These are phyloP conservation scores for Ceriagrion tenellum DNA, from an alignment of 2,888 invertebrate genomes.

Conservation along the genomic window DNA sequence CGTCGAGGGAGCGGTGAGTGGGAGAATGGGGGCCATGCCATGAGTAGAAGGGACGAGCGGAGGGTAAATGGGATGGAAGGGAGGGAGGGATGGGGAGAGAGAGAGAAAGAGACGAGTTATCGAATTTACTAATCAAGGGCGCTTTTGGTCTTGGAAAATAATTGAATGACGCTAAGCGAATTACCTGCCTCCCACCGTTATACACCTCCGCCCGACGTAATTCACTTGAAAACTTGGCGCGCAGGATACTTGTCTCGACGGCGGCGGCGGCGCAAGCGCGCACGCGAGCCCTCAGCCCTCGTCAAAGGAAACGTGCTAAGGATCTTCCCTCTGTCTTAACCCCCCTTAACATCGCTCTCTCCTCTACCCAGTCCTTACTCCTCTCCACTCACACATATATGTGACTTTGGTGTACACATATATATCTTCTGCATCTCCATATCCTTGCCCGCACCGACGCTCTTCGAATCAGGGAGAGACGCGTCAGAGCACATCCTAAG, in stretches of 20 bases:
- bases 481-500: not conserved
- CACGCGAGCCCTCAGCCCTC: not conserved
- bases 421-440: too few relatives aligned
- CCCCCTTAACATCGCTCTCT: not conserved
- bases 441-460: not conserved
- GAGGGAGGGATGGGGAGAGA: too few relatives aligned
- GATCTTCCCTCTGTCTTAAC: too few relatives aligned
- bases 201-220: constrained; percentile 21
- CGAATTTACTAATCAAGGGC: constrained; percentile 47
- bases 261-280: too few relatives aligned
- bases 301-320: constrained; percentile 32
- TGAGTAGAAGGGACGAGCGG: not conserved
- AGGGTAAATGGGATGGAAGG: too few relatives aligned
- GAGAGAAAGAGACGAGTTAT: not conserved
- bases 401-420: too few relatives aligned
- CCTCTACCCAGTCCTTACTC: not conserved
- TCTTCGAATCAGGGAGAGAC: not conserved
- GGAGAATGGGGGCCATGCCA: not conserved
- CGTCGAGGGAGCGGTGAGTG: not conserved
- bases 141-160: constrained; percentile 37
- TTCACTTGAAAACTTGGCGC: constrained; percentile 47
- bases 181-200: constrained; percentile 21
- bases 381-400: not conserved
- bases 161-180: constrained; percentile 39
- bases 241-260: constrained; percentile 5